Percentiles rank a stretch among this genome's conserved stretches.
Conservation (phyloP, 2,888 invertebrate species). For the Euzophera pinguis region DNA sequence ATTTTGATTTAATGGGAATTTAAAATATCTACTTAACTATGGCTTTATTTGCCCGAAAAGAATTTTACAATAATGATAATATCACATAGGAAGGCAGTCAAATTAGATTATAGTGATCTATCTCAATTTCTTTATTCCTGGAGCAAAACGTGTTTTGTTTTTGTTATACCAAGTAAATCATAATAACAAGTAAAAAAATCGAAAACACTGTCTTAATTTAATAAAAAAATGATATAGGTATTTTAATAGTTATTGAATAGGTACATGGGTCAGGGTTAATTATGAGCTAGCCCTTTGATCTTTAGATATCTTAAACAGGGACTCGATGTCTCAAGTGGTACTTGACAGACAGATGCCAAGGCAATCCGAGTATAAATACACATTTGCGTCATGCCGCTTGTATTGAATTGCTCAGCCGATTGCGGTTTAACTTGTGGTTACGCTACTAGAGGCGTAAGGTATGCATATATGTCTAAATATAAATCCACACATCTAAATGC, state of each 20-base stretch:
- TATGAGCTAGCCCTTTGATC: slow-evolving; percentile 25
- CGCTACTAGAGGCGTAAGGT: neutral
- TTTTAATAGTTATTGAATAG: slow-evolving; percentile 15
- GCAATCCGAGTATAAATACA: slow-evolving; percentile 11
- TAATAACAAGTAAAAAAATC: neutral
- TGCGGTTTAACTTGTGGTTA: slow-evolving; percentile 28
- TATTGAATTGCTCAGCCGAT: slow-evolving; percentile 18
- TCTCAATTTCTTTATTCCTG: too few relatives aligned
- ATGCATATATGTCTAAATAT: too few relatives aligned
- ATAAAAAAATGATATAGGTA: slow-evolving; percentile 5
- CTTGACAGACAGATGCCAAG: slow-evolving; percentile 11
- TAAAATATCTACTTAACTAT: too few relatives aligned
- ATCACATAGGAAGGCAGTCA: too few relatives aligned
- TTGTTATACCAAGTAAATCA: too few relatives aligned
- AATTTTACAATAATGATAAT: too few relatives aligned
- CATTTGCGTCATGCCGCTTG: slow-evolving; percentile 12
- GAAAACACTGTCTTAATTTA: neutral
- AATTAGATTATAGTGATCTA: too few relatives aligned
- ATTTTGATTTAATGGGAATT: too few relatives aligned
- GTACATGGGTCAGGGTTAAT: slow-evolving; percentile 17
- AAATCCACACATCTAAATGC: too few relatives aligned
- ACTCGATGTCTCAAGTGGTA: slow-evolving; percentile 22
- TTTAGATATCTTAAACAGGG: slow-evolving; percentile 21
- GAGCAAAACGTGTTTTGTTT: too few relatives aligned
- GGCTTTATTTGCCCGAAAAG: too few relatives aligned